Evolutionary conservation across 2,888 invertebrate genomes (phyloP), one percentile per base, ranked within the genome.

Genomic region (Rhabditoides inermis): DNA sequence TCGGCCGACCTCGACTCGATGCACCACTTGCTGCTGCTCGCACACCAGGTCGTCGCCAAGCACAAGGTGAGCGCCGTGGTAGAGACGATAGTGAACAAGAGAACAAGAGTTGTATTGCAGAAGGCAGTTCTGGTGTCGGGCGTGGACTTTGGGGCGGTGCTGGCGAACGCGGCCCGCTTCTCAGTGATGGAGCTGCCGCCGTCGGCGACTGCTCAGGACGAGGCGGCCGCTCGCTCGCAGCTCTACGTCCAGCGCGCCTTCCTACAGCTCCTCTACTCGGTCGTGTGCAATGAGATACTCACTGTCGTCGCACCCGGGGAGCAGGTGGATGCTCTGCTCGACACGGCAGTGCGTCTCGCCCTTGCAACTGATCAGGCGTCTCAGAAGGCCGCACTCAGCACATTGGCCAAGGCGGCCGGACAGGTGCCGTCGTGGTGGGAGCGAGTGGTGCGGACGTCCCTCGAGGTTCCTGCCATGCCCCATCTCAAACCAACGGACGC

Each of bases 31-130:
- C 78, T 83, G 41, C 82, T 82, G 1, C 77, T 83, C 30, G 78
- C 83, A 61, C 82, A 82, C 69, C 83, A 83, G 70, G 77, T 83
- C 40, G 80, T 83, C 48, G 77, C 79, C 54, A 83, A 83, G 70
- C 82, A 82, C 68, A 82, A 82, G 79, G 79, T 79, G 32, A 23
- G 3, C 36, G 2, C 12, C 4, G 18, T 2, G 15, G 5, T 3
- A 3, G n/a, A 23, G 15, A 23, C 15, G 20, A 10, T 39, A 12
- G 10, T 32, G 10, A 12, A 7, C 10, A 32, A 15, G 10, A 7
- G 32, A 12, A 12, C 32, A 12, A 32, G 32, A 15, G 7, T 15
- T 51, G 6, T 12, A n/a, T 37, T 59, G n/a, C 28, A 59, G 55
- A 61, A 58, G 20, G 52, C 44, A 4, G 51, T 62, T 36, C 49